Percentiles rank a stretch among this genome's conserved stretches.
Conservation (phyloP, 2,797 vertebrate genomes). For the Acanthis flammea region DNA sequence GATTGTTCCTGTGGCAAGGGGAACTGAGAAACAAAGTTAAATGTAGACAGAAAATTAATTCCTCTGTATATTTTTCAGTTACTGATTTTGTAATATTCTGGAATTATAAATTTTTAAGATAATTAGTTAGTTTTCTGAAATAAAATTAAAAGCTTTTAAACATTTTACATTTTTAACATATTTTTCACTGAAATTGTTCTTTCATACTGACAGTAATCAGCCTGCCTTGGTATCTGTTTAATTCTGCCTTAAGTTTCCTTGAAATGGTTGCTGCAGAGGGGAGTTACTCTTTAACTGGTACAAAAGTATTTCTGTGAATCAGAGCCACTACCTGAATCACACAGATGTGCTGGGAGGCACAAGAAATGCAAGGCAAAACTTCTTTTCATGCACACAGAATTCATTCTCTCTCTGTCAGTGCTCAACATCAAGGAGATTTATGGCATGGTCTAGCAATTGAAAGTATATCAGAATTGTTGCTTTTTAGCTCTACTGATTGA, state of each 20-base stretch:
- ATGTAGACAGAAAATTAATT: not conserved
- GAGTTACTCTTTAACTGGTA: not conserved
- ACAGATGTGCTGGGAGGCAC: not conserved
- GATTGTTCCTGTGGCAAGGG: not conserved
- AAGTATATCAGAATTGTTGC: not conserved
- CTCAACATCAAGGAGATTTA: not conserved
- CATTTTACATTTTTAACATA: not conserved
- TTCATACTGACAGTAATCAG: not conserved
- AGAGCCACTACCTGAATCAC: not conserved
- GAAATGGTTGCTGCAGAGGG: not conserved
- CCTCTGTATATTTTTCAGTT: not conserved
- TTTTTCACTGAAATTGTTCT: not conserved
- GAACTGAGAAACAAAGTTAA: not conserved
- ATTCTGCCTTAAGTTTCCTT: not conserved
- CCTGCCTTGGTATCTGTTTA: not conserved
- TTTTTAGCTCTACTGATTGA: not conserved
- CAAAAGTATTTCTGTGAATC: not conserved
- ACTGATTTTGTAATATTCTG: not conserved
- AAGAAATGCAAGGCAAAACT: not conserved
- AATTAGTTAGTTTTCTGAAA: not conserved
- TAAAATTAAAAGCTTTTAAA: accelerated
- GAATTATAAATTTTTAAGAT: not conserved
- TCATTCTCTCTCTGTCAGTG: not conserved
- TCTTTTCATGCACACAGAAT: not conserved
- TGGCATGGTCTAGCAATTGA: not conserved